These are phyloP conservation scores for Caenorhabditis wallacei DNA, from an alignment of 2,888 invertebrate genomes.

Conservation along the genomic window DNA sequence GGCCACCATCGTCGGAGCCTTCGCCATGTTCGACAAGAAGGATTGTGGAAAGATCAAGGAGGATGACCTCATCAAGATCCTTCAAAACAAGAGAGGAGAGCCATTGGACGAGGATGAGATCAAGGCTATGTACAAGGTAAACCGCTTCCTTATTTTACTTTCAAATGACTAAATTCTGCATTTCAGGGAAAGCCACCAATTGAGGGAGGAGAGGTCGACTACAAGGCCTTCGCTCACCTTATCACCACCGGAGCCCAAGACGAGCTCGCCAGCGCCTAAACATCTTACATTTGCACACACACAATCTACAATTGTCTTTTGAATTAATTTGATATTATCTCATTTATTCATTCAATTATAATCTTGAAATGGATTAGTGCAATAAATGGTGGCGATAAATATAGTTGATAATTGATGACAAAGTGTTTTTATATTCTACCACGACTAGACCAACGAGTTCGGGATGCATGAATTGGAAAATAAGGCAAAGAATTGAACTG, in stretches of 20 bases:
- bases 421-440: background rate
- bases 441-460: background rate
- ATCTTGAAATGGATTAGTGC: constrained; percentile 69
- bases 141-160: background rate
- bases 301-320: constrained; percentile 45
- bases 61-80: constrained; percentile 84
- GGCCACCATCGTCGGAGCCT: constrained; percentile 85
- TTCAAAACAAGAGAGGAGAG: constrained; percentile 83
- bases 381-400: constrained; percentile 68
- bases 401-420: constrained; percentile 32
- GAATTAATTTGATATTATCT: constrained; percentile 38
- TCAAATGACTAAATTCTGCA: background rate
- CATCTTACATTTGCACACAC: constrained; percentile 48
- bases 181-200: constrained; percentile 84
- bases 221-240: constrained; percentile 85
- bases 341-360: constrained; percentile 65
- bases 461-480: background rate
- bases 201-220: constrained; percentile 85
- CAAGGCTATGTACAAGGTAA: constrained; percentile 82
- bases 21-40: constrained; percentile 85
- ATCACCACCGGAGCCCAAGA: constrained; percentile 85
- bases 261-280: constrained; percentile 78
- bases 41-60: constrained; percentile 84
- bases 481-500: background rate
- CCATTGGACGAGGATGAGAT: constrained; percentile 82